Evolutionary conservation across 2,113 vertebrate genomes (phyloP).

Genomic region (Trinectes maculatus): DNA sequence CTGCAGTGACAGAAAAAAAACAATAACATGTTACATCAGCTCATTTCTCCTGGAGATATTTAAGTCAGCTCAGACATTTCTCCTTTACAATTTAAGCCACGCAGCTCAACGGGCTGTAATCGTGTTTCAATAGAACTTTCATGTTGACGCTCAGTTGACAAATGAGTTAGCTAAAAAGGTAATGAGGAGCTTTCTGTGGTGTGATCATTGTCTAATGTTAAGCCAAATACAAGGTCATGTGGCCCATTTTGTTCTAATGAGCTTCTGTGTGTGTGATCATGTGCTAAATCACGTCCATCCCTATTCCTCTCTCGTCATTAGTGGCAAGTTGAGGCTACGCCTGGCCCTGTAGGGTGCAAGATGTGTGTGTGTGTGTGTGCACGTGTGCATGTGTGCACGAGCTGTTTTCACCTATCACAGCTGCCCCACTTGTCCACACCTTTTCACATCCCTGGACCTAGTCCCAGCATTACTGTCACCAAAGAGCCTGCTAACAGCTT

Average conservation of each 20-base stretch:
- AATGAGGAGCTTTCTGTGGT: conserved; percentile 62
- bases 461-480: conserved; percentile 69
- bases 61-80: background rate
- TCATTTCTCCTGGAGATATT: background rate
- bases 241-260: conserved; percentile 72
- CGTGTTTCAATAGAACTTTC: conserved; percentile 42
- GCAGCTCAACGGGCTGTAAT: conserved; percentile 14
- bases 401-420: conserved; percentile 38
- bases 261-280: conserved; percentile 11
- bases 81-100: background rate
- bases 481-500: conserved; percentile 70
- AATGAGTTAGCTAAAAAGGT: conserved; percentile 68
- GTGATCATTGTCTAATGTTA: conserved; percentile 60
- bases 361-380: conserved; percentile 12
- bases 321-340: conserved; percentile 71
- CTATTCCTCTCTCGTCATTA: conserved; percentile 55
- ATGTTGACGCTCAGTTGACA: conserved; percentile 61
- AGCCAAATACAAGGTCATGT: conserved; percentile 53
- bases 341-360: conserved; percentile 61
- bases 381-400: conserved; percentile 18
- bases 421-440: conserved; percentile 65
- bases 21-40: background rate
- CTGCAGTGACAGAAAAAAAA: conserved; percentile 65
- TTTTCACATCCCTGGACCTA: conserved; percentile 63
- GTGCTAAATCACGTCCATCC: conserved; percentile 14